Conservation (phyloP, 2,797 vertebrate species). For the Petrocephalus sullivani region DNA sequence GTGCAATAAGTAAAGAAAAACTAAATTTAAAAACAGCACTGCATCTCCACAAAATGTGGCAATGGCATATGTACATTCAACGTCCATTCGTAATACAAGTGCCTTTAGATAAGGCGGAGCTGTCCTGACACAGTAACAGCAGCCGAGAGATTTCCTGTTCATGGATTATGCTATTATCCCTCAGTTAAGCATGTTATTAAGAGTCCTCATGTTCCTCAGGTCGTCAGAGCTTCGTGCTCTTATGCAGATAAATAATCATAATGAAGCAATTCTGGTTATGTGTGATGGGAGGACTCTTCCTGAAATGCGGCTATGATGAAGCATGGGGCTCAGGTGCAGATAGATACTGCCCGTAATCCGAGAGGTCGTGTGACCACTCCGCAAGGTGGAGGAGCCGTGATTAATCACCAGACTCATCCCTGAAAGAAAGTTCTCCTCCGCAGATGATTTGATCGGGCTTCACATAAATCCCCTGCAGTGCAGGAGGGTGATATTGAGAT, state of each 20-base stretch:
- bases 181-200: background rate
- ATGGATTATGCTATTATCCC: background rate
- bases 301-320: background rate
- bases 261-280: background rate
- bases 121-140: background rate
- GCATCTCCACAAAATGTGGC: no score
- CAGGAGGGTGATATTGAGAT: constrained; percentile 32
- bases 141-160: background rate
- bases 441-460: constrained; percentile 36
- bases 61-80: background rate
- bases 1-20: background rate
- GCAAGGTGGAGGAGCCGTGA: constrained; percentile 14
- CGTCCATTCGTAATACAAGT: background rate
- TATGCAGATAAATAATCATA: background rate
- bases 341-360: constrained; percentile 17
- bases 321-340: background rate
- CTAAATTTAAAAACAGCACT: background rate
- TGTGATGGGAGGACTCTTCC: background rate
- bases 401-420: constrained; percentile 22
- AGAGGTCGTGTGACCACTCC: constrained; percentile 17
- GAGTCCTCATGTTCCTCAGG: background rate
- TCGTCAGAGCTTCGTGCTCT: background rate
- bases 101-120: background rate
- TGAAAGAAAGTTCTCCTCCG: background rate
- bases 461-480: constrained; percentile 43